A percentile compares a stretch with the other conserved stretches of the same genome.
phyloP scores from a whole-genome alignment of 2,888 invertebrate species.

The Lycaena phlaeas region DNA sequence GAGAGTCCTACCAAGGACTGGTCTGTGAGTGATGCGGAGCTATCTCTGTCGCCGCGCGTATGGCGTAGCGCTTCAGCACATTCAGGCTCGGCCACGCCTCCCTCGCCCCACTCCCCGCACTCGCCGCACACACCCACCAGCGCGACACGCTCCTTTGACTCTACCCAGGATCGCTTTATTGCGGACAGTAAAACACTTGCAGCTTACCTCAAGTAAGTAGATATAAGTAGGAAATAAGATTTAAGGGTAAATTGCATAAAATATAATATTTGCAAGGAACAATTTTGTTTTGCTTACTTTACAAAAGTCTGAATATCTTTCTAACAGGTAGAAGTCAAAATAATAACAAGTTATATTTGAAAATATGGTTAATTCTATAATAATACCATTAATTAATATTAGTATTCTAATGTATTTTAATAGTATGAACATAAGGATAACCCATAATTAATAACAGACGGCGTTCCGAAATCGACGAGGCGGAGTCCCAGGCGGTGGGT shows the following conservation, averaged over 20 bases:
- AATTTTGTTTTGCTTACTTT: no score
- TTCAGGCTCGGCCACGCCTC: conserved; percentile 11
- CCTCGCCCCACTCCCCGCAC: conserved; percentile 11
- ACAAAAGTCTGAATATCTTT: no score
- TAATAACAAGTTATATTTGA: no score
- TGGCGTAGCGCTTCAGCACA: conserved; percentile 15
- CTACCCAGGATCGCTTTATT: conserved; percentile 34
- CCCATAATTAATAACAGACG: no score
- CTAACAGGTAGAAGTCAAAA: no score
- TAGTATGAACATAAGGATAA: no score
- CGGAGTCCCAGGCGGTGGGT: conserved; percentile 45
- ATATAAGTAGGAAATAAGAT: no score
- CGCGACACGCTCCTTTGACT: conserved; percentile 15
- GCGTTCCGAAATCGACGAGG: conserved; percentile 26
- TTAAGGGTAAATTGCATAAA: no score
- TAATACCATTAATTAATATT: no score
- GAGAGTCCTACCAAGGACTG: conserved; percentile 18
- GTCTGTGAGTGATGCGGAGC: conserved; percentile 19
- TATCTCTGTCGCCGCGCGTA: conserved; percentile 23
- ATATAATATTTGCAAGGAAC: no score
- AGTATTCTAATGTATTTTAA: no score
- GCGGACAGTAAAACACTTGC: conserved; percentile 28
- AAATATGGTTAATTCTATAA: no score
- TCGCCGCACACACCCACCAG: conserved; percentile 14
- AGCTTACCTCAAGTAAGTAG: conserved; percentile 26